Evolutionary conservation across 2,888 invertebrate species (phyloP).

Genomic region (Ophioninae sp.): DNA sequence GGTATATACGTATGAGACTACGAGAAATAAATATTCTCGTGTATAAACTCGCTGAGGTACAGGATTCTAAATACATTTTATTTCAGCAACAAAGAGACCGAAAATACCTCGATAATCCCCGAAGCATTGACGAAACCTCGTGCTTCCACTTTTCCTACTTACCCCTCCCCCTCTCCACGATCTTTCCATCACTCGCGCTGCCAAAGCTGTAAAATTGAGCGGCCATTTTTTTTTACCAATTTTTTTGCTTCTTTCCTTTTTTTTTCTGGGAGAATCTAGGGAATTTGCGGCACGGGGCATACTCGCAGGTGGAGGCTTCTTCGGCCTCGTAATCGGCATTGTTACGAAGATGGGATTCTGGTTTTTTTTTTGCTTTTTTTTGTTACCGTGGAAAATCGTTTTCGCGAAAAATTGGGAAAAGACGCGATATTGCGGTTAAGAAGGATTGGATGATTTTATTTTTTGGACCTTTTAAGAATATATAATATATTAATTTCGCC

Average conservation of each 20-base stretch:
- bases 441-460: too few species aligned
- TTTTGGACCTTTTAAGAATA: too few species aligned
- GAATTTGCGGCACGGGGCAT: slow-evolving; percentile 50
- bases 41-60: slow-evolving; percentile 29
- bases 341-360: slow-evolving; percentile 13
- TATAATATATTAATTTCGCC: too few species aligned
- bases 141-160: slow-evolving; percentile 57
- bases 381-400: background rate
- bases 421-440: too few species aligned
- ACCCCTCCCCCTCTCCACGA: slow-evolving; percentile 17
- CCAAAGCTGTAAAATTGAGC: slow-evolving; percentile 47
- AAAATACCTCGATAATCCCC: slow-evolving; percentile 72
- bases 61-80: slow-evolving; percentile 66
- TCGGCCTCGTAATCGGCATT: slow-evolving; percentile 5
- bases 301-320: slow-evolving; percentile 11
- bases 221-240: slow-evolving; percentile 29
- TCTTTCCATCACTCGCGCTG: background rate
- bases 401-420: background rate
- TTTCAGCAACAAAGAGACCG: slow-evolving; percentile 67
- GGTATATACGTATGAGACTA: background rate
- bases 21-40: slow-evolving; percentile 11
- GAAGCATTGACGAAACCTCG: slow-evolving; percentile 64
- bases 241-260: slow-evolving; percentile 14
- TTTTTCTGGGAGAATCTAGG: slow-evolving; percentile 3
- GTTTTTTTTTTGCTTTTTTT: background rate